phyloP scores from a whole-genome alignment of 2,797 vertebrate species.

The Squalus acanthias region DNA sequence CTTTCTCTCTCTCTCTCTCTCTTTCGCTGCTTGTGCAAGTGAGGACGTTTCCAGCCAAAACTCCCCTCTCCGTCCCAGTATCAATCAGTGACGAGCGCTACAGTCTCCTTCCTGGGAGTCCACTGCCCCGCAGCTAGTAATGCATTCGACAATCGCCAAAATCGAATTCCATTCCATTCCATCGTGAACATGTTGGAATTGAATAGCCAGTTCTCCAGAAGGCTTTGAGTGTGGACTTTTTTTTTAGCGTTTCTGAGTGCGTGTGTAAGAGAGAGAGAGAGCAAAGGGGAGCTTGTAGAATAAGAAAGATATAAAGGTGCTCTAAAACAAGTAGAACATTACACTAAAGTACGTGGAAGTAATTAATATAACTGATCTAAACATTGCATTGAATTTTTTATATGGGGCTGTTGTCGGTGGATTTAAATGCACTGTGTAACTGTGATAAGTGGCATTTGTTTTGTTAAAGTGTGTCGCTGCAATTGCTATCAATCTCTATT shows the following conservation, averaged over 20 bases:
- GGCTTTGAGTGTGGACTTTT: neutral
- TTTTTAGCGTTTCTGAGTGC: neutral
- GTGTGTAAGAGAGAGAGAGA: neutral
- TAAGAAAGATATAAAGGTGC: neutral
- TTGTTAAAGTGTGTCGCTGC: neutral
- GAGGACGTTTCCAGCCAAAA: neutral
- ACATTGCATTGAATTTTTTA: neutral
- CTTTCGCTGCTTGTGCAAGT: neutral
- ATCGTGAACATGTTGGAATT: neutral
- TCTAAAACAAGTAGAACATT: neutral
- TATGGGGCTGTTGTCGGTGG: neutral
- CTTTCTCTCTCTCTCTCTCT: neutral
- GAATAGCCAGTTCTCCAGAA: neutral
- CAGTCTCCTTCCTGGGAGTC: neutral
- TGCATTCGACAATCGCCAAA: neutral
- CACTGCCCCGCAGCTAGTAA: neutral
- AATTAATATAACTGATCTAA: neutral
- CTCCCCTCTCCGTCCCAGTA: neutral
- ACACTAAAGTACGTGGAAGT: neutral
- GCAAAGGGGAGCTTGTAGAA: neutral
- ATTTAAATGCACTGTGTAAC: neutral
- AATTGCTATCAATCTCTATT: slow-evolving; percentile 25
- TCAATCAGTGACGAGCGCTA: neutral
- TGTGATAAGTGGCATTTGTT: slow-evolving; percentile 8
- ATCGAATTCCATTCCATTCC: slow-evolving; percentile 27